Evolutionary conservation across 2,888 invertebrate species (phyloP).

Genomic region (Hemistola chrysoprasaria): DNA sequence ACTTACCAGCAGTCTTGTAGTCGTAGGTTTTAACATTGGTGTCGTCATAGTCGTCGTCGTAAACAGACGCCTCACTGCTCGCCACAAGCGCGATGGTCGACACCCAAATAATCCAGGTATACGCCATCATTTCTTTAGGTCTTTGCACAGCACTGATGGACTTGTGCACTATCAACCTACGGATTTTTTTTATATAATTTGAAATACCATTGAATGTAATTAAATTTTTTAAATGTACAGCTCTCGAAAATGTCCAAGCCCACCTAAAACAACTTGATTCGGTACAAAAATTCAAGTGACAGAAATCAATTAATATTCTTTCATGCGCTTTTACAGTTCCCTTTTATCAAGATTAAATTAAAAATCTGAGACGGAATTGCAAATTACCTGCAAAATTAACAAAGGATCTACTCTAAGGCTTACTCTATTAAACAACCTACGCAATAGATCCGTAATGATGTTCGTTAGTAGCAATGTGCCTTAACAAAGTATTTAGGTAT

Average conservation of each 20-base stretch:
- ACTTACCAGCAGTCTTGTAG: slow-evolving; percentile 66
- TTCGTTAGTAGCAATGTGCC: too few relatives aligned
- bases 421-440: too few relatives aligned
- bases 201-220: slow-evolving; percentile 24
- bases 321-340: slow-evolving; percentile 42
- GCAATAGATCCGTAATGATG: too few relatives aligned
- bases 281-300: slow-evolving; percentile 10
- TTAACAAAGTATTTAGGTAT: too few relatives aligned
- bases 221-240: slow-evolving; percentile 2
- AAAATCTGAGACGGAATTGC: slow-evolving; percentile 17
- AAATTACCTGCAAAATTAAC: slow-evolving; percentile 12
- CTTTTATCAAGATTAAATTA: slow-evolving; percentile 28
- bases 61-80: slow-evolving; percentile 55
- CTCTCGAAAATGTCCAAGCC: background rate
- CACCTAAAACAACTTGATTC: slow-evolving; percentile 10
- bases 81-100: slow-evolving; percentile 47
- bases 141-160: slow-evolving; percentile 34
- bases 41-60: slow-evolving; percentile 73
- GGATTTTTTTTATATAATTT: slow-evolving; percentile 29
- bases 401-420: too few relatives aligned
- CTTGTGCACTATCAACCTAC: slow-evolving; percentile 37
- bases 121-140: slow-evolving; percentile 47
- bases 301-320: slow-evolving; percentile 11
- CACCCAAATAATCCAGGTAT: slow-evolving; percentile 53
- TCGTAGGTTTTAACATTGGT: slow-evolving; percentile 65